Evolutionary conservation across 92 coral and sea anemone species (phyloP).

Genomic region (Umimayanthus kanabou): DNA sequence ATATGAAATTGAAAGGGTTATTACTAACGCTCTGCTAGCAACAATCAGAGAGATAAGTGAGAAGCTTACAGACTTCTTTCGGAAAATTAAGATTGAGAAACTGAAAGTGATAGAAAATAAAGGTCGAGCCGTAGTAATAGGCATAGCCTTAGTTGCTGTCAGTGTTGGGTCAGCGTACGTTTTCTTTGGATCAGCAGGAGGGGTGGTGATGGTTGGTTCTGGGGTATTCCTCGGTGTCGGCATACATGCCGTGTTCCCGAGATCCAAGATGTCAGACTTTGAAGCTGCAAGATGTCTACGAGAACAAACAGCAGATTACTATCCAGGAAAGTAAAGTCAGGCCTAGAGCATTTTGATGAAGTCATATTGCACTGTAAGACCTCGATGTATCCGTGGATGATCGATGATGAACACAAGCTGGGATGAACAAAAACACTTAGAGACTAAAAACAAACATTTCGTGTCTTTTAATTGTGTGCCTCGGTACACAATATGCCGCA

Average conservation of each 20-base stretch:
- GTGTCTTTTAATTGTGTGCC: too few species aligned
- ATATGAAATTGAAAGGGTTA: neutral
- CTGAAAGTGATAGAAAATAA: too few species aligned
- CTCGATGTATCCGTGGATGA: neutral
- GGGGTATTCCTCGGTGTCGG: neutral
- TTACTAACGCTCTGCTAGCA: too few species aligned
- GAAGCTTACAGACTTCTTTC: too few species aligned
- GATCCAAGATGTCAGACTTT: too few species aligned
- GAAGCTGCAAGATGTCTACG: conserved; percentile 5
- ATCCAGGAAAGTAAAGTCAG: neutral
- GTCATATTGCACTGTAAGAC: neutral
- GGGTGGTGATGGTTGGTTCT: neutral
- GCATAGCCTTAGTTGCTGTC: too few species aligned
- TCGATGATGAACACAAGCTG: too few species aligned
- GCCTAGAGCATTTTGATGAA: neutral
- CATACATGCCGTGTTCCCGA: neutral
- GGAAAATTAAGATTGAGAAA: too few species aligned
- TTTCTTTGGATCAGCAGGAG: neutral
- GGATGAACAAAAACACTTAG: too few species aligned
- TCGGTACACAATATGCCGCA: too few species aligned
- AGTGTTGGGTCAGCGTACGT: neutral
- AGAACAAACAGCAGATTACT: neutral
- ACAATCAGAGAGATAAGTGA: too few species aligned
- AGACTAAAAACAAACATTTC: too few species aligned
- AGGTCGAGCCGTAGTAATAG: neutral